Base-by-base conservation (phyloP, 2,797 vertebrate genomes). In the Apodemus agrarius region DNA sequence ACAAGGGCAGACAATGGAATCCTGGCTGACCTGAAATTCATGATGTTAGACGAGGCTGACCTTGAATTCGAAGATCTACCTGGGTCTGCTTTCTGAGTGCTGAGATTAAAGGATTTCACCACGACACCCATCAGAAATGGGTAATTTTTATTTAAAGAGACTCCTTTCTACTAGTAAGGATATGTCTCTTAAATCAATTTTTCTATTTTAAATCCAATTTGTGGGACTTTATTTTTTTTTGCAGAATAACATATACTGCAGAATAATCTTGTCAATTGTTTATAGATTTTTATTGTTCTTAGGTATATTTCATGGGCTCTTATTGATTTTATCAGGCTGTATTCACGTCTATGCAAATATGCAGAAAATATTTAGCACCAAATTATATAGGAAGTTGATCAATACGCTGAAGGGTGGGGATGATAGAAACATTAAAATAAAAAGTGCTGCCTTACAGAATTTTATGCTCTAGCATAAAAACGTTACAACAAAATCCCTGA, bases 261-360 rank as follows among this genome's bases (percentile, higher is more conserved):
- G 54, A 89, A 90, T 89, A 82, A 75, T 90, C 90, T 80, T 92
- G 34, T 52, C 46, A 88, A 89, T 78, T 10, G 63, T 26, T 94
- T 83, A 83, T 75, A 86, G 49, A 52, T 92, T 93, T 78, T 90
- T 95, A 90, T 82, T 96, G 54, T 29, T 93, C 37, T 95, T 63
- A 90, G 57, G 67, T 85, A 89, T 10, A 75, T 90, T 92, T 74
- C 12, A 12, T 85, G 26, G 46, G 9, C 29, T 84, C 78, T 31
- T 83, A 13, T 83, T 86, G 40, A 83, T 93, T 96, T 5, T 22
- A 69, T 93, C 43, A 86, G 6, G 11, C 54, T 92, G 72, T 69
- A 88, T 81, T 92, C 94, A 21, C 6, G n/a, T 93, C 26, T 75
- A 79, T 29, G 57, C 63, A 65, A 94, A 84, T 67, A 43, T 57